A percentile compares a stretch with the other conserved stretches of the same genome.
These are phyloP conservation scores for Linnaemya tessellans DNA, from an alignment of 2,888 invertebrate species.

Conservation along the genomic window DNA sequence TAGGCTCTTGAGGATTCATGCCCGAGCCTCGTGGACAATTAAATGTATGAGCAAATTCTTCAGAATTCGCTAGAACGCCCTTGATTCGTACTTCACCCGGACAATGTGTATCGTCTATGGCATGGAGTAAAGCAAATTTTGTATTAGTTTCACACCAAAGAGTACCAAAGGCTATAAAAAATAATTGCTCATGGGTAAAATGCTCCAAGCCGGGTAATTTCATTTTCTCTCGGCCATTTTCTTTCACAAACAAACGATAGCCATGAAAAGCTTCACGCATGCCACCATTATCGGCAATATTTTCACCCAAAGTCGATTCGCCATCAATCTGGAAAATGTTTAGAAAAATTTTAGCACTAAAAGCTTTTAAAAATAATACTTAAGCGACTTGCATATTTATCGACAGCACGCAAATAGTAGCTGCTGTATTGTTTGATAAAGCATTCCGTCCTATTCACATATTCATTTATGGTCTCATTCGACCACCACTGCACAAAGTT, in stretches of 20 bases:
- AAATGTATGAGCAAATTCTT: constrained; percentile 88
- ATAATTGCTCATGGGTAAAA: constrained; percentile 89
- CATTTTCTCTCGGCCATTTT: constrained; percentile 86
- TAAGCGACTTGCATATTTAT: constrained; percentile 84
- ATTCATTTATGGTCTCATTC: constrained; percentile 89
- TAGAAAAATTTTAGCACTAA: neutral
- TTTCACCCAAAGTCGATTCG: constrained; percentile 90
- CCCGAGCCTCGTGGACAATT: constrained; percentile 84
- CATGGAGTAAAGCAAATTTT: constrained; percentile 86
- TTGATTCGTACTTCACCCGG: constrained; percentile 88
- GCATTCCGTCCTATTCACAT: constrained; percentile 90
- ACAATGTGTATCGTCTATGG: constrained; percentile 89
- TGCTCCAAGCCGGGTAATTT: constrained; percentile 89
- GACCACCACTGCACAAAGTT: constrained; percentile 96
- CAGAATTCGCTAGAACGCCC: constrained; percentile 89
- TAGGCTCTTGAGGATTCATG: constrained; percentile 84
- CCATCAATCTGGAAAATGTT: constrained; percentile 87
- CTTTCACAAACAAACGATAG: constrained; percentile 85
- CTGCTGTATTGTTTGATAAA: constrained; percentile 92
- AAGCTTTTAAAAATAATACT: neutral
- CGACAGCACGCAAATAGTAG: constrained; percentile 87
- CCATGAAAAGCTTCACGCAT: constrained; percentile 89
- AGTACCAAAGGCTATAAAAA: constrained; percentile 92
- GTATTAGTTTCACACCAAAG: constrained; percentile 93
- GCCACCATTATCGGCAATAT: constrained; percentile 93